These are phyloP conservation scores for Tapera naevia DNA, from an alignment of 2,797 vertebrate species.

Conservation along the genomic window DNA sequence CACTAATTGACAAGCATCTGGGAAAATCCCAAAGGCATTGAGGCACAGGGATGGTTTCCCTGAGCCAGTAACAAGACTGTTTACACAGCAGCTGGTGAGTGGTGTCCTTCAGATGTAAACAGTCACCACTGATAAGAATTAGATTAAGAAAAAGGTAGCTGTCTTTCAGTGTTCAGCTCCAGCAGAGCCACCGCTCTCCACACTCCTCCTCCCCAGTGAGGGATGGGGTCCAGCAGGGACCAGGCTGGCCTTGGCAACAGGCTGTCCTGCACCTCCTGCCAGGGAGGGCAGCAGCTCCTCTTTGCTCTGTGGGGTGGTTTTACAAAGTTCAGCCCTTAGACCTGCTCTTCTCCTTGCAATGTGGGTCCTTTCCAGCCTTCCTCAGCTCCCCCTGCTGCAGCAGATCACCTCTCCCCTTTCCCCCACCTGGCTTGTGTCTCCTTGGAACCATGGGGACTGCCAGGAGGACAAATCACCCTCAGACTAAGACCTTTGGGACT, in stretches of 20 bases:
- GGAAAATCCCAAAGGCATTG: constrained; percentile 17
- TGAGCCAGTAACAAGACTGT: background rate
- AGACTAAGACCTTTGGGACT: fast-evolving
- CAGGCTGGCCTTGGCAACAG: no score
- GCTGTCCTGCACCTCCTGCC: background rate
- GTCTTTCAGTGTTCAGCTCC: background rate
- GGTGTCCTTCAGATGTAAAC: background rate
- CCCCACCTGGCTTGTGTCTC: no score
- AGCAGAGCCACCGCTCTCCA: background rate
- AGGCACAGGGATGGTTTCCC: background rate
- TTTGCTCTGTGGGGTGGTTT: background rate
- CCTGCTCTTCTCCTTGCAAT: background rate
- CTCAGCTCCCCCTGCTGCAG: background rate
- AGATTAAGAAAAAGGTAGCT: background rate
- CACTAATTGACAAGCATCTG: constrained; percentile 13
- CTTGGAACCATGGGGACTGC: background rate
- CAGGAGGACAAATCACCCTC: background rate
- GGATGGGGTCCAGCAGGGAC: background rate
- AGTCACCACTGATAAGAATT: background rate
- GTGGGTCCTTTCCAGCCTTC: background rate
- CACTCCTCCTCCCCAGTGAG: background rate
- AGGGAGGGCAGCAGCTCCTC: background rate
- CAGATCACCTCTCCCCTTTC: background rate
- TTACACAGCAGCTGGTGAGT: background rate
- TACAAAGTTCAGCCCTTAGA: background rate